Percentiles rank a stretch among this genome's conserved stretches.
Evolutionary conservation across 2,113 vertebrate genomes (phyloP).

Genomic region (Xiphias gladius): DNA sequence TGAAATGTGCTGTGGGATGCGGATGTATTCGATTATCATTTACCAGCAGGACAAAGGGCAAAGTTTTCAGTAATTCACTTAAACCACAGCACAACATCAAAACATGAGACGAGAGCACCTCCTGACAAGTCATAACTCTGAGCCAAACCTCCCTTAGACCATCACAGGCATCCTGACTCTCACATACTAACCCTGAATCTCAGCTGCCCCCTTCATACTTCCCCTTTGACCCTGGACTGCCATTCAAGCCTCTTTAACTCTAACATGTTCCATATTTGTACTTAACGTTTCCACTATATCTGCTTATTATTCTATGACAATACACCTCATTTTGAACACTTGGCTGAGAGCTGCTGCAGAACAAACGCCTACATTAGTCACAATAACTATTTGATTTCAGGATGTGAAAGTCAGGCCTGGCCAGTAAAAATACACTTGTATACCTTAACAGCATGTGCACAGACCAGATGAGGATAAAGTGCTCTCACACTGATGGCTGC

Average conservation of each 20-base stretch:
- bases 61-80: constrained; percentile 38
- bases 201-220: constrained; percentile 31
- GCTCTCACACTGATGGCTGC: constrained; percentile 22
- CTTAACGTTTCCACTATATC: background rate
- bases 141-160: constrained; percentile 18
- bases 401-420: constrained; percentile 43
- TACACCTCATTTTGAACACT: background rate
- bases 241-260: constrained; percentile 16
- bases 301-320: constrained; percentile 22
- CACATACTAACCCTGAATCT: constrained; percentile 14
- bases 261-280: constrained; percentile 39
- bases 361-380: constrained; percentile 43
- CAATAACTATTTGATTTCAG: constrained; percentile 49
- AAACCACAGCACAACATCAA: constrained; percentile 17
- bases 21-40: constrained; percentile 34
- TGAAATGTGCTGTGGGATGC: constrained; percentile 14
- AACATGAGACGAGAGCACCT: constrained; percentile 1
- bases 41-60: constrained; percentile 20
- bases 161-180: constrained; percentile 21
- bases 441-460: constrained; percentile 44
- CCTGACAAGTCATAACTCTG: constrained; percentile 25
- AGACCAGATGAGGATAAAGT: constrained; percentile 65
- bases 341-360: constrained; percentile 13
- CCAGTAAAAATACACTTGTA: constrained; percentile 57
- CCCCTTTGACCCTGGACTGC: constrained; percentile 29